Percentiles rank a stretch among this genome's conserved stretches.
Evolutionary conservation across 2,888 invertebrate species (phyloP).

Genomic region (Agonopterix alstromeriana): DNA sequence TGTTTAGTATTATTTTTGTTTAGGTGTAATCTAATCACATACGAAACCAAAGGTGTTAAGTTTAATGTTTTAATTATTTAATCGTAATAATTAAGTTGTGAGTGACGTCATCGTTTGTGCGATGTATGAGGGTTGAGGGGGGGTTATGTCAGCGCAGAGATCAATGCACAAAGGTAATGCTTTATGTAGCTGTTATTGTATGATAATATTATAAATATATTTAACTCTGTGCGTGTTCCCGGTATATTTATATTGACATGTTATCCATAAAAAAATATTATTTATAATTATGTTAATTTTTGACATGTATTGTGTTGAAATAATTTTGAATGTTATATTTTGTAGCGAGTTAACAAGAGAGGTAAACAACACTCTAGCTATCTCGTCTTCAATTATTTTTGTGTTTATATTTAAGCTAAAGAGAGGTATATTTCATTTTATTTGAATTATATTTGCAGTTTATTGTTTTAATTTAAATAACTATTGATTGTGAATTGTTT

Average conservation of each 20-base stretch:
- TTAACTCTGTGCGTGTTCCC: constrained; percentile 52
- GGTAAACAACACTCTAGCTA: too few relatives aligned
- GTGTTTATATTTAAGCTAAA: too few relatives aligned
- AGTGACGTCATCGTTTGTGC: constrained; percentile 1
- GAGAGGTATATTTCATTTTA: too few relatives aligned
- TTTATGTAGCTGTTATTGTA: constrained; percentile 66
- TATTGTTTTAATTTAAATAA: too few relatives aligned
- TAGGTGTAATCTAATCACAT: constrained; percentile 20
- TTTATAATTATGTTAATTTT: constrained; percentile 22
- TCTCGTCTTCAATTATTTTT: too few relatives aligned
- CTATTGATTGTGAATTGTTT: too few relatives aligned
- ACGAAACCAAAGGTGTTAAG: constrained; percentile 49
- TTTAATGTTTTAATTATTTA: constrained; percentile 23
- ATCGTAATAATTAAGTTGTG: constrained; percentile 11
- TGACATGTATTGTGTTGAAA: constrained; percentile 13
- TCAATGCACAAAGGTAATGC: constrained; percentile 60
- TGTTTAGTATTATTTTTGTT: constrained; percentile 41
- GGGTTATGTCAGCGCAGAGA: constrained; percentile 19
- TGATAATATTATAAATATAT: constrained; percentile 31
- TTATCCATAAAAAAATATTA: constrained; percentile 16
- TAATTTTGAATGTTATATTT: background rate
- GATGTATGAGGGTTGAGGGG: constrained; percentile 7
- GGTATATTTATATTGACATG: constrained; percentile 23
- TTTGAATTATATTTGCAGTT: too few relatives aligned
- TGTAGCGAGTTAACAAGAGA: too few relatives aligned